phyloP scores from a whole-genome alignment of 2,113 vertebrate species.

The Fukomys damarensis region DNA sequence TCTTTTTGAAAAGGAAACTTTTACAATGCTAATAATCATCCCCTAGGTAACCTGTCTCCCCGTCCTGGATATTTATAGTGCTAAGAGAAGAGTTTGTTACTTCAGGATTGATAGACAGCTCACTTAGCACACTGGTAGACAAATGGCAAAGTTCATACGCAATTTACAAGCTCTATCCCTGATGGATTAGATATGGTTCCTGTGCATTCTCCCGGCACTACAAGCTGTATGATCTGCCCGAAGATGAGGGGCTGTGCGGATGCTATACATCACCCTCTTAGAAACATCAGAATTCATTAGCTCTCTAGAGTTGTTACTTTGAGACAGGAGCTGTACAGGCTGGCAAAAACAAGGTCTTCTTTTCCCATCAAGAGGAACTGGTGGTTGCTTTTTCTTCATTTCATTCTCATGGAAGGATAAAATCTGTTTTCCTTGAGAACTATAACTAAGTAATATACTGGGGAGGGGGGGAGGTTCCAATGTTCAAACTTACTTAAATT shows the following conservation, averaged over 20 bases:
- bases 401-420: not conserved
- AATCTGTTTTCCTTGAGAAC: conserved; percentile 55
- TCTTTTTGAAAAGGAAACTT: conserved; percentile 13
- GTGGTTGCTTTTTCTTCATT: not conserved
- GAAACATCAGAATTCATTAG: conserved; percentile 56
- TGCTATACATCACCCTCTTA: not conserved
- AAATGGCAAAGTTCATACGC: conserved; percentile 40
- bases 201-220: conserved; percentile 10
- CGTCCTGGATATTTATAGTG: conserved; percentile 46
- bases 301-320: not conserved
- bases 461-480: not conserved
- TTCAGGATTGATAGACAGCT: conserved; percentile 57
- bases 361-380: conserved; percentile 7
- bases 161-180: conserved; percentile 32
- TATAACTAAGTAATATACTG: not conserved
- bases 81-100: conserved; percentile 54
- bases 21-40: conserved; percentile 60
- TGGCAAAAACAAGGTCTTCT: conserved; percentile 18
- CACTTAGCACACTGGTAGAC: conserved; percentile 40
- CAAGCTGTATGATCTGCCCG: not conserved
- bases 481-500: not conserved
- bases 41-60: conserved; percentile 27
- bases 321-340: not conserved
- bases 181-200: not conserved
- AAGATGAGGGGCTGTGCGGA: not conserved